A percentile compares a stretch with the other conserved stretches of the same genome.
These are phyloP conservation scores for Ashinkailepas kermadecensis DNA, from an alignment of 2,888 invertebrate genomes.

Conservation along the genomic window DNA sequence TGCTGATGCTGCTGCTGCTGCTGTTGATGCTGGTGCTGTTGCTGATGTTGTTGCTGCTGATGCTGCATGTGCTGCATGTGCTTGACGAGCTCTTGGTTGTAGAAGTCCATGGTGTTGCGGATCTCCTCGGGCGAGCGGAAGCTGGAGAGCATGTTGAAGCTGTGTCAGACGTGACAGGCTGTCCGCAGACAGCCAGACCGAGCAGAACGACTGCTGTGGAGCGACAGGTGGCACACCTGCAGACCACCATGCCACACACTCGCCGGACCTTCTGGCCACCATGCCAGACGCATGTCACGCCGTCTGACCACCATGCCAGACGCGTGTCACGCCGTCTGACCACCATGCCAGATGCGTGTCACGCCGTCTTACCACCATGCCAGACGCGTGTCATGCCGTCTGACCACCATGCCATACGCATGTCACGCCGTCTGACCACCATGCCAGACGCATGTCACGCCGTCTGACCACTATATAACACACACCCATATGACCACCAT, in stretches of 20 bases:
- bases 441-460: no score
- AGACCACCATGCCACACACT: background rate
- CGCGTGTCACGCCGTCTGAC: no score
- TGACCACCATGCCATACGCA: no score
- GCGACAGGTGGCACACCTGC: background rate
- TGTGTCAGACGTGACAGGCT: background rate
- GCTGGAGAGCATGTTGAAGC: conserved; percentile 26
- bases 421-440: no score
- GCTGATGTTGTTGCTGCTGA: background rate
- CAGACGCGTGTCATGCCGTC: no score
- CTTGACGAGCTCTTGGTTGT: conserved; percentile 73
- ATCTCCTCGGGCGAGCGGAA: conserved; percentile 56
- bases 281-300: no score
- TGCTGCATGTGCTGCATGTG: conserved; percentile 59
- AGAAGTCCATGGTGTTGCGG: conserved; percentile 79
- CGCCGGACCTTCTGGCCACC: background rate
- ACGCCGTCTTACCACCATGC: no score
- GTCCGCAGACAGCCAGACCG: background rate
- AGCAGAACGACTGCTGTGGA: no score
- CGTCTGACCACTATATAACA: no score
- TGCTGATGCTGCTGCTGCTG: background rate
- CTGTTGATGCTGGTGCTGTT: background rate
- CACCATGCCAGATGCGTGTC: no score
- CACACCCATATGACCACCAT: no score
- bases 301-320: no score